Percentiles rank a stretch among this genome's conserved stretches.
phyloP scores from a whole-genome alignment of 2,797 vertebrate species.

The Acropternis orthonyx region DNA sequence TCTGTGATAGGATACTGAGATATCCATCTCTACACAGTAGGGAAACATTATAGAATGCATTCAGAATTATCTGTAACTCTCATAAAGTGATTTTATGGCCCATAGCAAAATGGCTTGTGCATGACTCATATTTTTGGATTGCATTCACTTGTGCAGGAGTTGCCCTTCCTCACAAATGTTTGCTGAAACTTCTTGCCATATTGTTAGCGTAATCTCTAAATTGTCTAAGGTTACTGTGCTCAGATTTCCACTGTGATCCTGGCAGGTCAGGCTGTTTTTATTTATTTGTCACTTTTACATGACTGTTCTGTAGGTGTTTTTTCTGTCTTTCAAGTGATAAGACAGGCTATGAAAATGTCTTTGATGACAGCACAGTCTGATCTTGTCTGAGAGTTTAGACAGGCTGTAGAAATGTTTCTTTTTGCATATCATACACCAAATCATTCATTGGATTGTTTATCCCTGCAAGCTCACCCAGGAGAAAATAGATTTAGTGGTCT shows the following conservation, averaged over 20 bases:
- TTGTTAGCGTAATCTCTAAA: conserved; percentile 71
- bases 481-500: conserved; percentile 39
- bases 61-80: conserved; percentile 72
- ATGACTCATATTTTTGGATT: conserved; percentile 72
- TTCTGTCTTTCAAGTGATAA: conserved; percentile 62
- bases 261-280: conserved; percentile 68
- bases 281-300: conserved; percentile 66
- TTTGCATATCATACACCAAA: conserved; percentile 62
- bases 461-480: conserved; percentile 27
- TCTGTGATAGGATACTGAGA: conserved; percentile 68
- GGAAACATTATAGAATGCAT: conserved; percentile 72
- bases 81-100: conserved; percentile 74
- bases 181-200: conserved; percentile 66
- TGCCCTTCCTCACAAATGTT: conserved; percentile 58
- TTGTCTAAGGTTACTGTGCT: conserved; percentile 59
- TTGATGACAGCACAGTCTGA: conserved; percentile 49
- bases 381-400: conserved; percentile 75
- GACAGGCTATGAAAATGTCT: conserved; percentile 65
- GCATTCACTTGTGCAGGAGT: conserved; percentile 62
- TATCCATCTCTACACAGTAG: conserved; percentile 71
- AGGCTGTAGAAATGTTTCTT: conserved; percentile 60
- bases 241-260: conserved; percentile 52
- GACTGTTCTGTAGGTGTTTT: neutral
- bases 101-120: conserved; percentile 71
- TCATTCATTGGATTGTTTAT: conserved; percentile 58